Conservation (phyloP, 2,888 invertebrate genomes). For the Pollenia griseotomentosa region DNA sequence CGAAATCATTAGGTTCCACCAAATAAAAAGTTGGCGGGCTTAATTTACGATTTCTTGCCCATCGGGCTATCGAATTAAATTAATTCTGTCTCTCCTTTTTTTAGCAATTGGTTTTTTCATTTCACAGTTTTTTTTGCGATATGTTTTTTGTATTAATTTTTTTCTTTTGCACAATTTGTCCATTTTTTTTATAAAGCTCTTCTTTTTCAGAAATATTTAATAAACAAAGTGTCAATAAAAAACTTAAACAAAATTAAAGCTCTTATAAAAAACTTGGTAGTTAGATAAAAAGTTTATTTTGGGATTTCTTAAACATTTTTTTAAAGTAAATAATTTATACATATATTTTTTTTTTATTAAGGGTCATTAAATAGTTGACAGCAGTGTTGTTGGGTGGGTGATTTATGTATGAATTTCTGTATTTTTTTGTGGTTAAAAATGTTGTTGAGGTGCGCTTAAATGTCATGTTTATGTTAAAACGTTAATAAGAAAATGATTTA, state of each 20-base stretch:
- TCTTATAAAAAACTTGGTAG: neutral
- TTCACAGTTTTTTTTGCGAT: neutral
- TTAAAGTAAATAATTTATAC: constrained; percentile 1
- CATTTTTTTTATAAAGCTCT: neutral
- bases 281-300: neutral
- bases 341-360: neutral
- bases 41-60: too few relatives aligned
- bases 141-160: neutral
- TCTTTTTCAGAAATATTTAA: neutral
- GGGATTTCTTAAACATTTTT: neutral
- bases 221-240: neutral
- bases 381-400: neutral
- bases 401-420: constrained; percentile 35
- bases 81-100: too few relatives aligned
- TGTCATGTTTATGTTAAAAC: constrained; percentile 43
- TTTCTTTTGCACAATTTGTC: neutral
- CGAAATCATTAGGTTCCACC: too few relatives aligned
- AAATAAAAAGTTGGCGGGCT: too few relatives aligned
- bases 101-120: too few relatives aligned
- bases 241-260: neutral
- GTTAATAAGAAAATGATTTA: constrained; percentile 32
- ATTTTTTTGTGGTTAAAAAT: constrained; percentile 12
- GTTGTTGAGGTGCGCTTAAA: constrained; percentile 67
- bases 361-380: neutral
- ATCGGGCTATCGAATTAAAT: too few relatives aligned